These are phyloP conservation scores for Drosophila virilis DNA, from an alignment of 1,140 invertebrate genomes.

Conservation along the genomic window DNA sequence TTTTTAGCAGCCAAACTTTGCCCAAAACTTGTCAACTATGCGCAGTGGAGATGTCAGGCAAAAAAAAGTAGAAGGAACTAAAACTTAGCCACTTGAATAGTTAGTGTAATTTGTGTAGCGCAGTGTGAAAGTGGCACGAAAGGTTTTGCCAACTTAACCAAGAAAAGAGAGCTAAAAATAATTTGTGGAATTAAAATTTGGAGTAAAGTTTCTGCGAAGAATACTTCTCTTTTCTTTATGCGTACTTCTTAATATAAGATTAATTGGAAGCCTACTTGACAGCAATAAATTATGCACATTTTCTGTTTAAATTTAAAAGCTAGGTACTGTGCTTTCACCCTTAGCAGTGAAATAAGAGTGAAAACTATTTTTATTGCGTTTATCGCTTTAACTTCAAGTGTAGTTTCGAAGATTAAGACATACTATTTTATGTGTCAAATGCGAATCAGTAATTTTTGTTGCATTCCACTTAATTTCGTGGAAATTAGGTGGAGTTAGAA, in stretches of 20 bases:
- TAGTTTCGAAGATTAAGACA: too few species aligned
- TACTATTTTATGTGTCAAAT: too few species aligned
- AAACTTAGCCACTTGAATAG: constrained; percentile 27
- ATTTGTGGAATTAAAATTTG: neutral
- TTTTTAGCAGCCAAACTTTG: constrained; percentile 22
- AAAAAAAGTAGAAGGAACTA: constrained; percentile 1
- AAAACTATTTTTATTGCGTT: neutral
- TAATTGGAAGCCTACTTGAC: too few species aligned
- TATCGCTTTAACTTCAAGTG: too few species aligned
- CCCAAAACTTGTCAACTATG: constrained; percentile 25
- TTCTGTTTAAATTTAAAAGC: neutral
- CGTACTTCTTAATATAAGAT: too few species aligned
- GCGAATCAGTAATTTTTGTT: too few species aligned
- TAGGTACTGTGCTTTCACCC: neutral
- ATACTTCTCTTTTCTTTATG: too few species aligned
- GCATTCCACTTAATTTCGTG: too few species aligned
- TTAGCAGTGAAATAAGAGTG: neutral
- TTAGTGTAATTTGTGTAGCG: constrained; percentile 30
- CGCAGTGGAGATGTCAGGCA: constrained; percentile 2
- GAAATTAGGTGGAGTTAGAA: too few species aligned
- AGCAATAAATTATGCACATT: too few species aligned
- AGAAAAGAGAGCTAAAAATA: neutral
- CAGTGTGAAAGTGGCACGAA: constrained; percentile 29
- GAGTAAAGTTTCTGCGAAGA: too few species aligned
- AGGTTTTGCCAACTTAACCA: too few species aligned